Evolutionary conservation across 2,888 invertebrate species (phyloP).

Genomic region (Tipula unca): DNA sequence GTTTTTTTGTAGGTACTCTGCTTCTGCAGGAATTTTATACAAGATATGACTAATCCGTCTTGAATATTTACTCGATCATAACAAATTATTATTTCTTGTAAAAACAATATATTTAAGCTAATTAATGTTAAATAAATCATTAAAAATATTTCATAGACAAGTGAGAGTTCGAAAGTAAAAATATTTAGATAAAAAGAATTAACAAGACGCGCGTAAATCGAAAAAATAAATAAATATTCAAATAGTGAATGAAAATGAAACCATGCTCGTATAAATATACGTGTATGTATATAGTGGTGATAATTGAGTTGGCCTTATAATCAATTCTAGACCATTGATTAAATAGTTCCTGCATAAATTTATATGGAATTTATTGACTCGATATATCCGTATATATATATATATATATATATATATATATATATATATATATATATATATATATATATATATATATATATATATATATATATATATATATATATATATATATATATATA

Average conservation of each 20-base stretch:
- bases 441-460: not conserved
- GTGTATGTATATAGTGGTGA: not conserved
- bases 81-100: not conserved
- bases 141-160: not conserved
- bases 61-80: not conserved
- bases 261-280: no score
- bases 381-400: no score
- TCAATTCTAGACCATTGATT: not conserved
- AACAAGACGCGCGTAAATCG: not conserved
- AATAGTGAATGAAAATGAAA: not conserved
- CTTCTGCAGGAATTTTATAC: not conserved
- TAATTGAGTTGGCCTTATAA: not conserved
- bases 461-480: not conserved
- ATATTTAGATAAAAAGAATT: not conserved
- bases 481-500: not conserved
- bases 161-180: not conserved
- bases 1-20: not conserved
- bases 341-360: not conserved
- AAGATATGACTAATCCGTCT: not conserved
- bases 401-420: not conserved
- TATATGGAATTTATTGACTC: no score
- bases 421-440: not conserved
- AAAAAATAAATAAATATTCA: not conserved
- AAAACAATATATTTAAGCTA: no score
- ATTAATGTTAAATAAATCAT: not conserved